These are phyloP conservation scores for Drosophila cardini DNA, from an alignment of 1,140 invertebrate genomes.

Conservation along the genomic window DNA sequence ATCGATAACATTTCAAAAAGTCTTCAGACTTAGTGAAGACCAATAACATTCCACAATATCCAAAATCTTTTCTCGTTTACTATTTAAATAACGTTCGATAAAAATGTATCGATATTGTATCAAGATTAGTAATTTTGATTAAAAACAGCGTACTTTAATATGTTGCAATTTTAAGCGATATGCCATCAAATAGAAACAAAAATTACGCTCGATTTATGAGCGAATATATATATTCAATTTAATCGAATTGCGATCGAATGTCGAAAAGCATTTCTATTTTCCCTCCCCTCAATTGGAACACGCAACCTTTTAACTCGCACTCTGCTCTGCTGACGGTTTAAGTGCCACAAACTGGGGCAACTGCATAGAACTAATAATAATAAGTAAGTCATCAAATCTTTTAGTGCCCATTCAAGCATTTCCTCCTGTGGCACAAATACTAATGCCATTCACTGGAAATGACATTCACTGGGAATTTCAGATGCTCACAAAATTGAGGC, in stretches of 20 bases:
- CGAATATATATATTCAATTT: neutral
- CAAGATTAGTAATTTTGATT: no score
- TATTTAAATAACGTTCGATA: no score
- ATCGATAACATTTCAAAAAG: no score
- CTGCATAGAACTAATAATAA: conserved; percentile 10
- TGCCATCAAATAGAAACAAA: neutral
- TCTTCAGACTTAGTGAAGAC: no score
- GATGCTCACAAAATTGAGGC: neutral
- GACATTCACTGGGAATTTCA: neutral
- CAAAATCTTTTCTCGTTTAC: no score
- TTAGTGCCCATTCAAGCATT: conserved; percentile 2
- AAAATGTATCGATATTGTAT: neutral
- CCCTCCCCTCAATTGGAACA: no score
- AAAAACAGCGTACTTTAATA: no score
- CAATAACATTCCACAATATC: no score
- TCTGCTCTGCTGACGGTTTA: neutral
- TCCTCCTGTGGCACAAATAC: neutral
- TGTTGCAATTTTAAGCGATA: neutral
- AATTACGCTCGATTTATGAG: neutral
- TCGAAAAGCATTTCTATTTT: neutral
- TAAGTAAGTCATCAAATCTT: conserved; percentile 7
- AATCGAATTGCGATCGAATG: conserved; percentile 4
- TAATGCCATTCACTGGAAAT: neutral
- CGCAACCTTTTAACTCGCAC: neutral
- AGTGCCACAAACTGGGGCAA: conserved; percentile 4